These are phyloP conservation scores for Eudasyphora cyanicolor DNA, from an alignment of 2,888 invertebrate genomes.

Conservation along the genomic window DNA sequence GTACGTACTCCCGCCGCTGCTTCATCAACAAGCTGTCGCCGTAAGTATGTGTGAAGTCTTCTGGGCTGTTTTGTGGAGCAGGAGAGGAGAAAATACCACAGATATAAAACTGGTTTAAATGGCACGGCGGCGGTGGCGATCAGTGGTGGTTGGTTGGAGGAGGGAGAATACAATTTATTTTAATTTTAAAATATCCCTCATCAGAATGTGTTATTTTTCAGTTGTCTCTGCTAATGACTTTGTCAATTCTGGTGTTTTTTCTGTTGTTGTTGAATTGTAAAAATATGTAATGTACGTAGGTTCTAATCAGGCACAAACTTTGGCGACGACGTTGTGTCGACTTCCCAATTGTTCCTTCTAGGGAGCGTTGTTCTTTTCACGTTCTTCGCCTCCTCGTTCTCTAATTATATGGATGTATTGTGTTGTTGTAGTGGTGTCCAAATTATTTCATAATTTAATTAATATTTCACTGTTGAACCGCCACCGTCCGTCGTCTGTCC, in stretches of 20 bases:
- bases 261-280: background rate
- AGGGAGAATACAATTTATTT: conserved; percentile 1
- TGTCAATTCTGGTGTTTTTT: background rate
- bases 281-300: no score
- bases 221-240: conserved; percentile 8
- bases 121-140: background rate
- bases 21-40: background rate
- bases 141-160: no score
- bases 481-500: background rate
- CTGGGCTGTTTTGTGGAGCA: background rate
- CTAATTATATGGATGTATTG: background rate
- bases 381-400: no score
- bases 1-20: background rate
- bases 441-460: conserved; percentile 65
- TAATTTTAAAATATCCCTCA: background rate
- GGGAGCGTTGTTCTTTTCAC: background rate
- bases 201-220: conserved; percentile 25
- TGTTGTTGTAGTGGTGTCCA: background rate
- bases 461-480: conserved; percentile 39
- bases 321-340: background rate
- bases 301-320: conserved; percentile 19
- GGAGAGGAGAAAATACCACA: background rate
- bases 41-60: background rate
- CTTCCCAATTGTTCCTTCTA: background rate
- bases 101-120: conserved; percentile 18